Percentiles rank a stretch among this genome's conserved stretches.
phyloP scores from a whole-genome alignment of 2,113 vertebrate species.

The Pongo pygmaeus region DNA sequence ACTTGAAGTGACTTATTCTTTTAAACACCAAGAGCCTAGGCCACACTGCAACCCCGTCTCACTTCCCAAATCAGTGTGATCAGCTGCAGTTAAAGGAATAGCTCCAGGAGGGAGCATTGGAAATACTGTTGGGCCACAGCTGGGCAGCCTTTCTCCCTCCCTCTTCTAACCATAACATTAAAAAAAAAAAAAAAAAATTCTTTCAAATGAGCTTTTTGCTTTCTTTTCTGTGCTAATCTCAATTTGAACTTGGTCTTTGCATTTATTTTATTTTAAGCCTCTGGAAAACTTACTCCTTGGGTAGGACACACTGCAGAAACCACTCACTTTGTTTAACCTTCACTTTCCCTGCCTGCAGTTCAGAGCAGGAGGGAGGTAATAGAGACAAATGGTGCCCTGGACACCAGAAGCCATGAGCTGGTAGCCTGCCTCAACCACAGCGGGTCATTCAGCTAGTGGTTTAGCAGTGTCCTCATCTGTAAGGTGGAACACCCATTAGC shows the following conservation, averaged over 20 bases:
- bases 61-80: background rate
- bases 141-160: background rate
- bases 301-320: background rate
- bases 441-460: background rate
- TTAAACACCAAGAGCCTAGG: background rate
- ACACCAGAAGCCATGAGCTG: background rate
- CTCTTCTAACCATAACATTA: background rate
- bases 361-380: background rate
- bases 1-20: background rate
- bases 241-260: background rate
- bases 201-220: background rate
- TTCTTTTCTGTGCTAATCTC: background rate
- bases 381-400: background rate
- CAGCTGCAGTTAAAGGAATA: rapidly evolving
- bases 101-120: background rate
- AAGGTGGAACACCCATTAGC: background rate
- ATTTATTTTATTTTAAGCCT: background rate
- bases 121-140: rapidly evolving
- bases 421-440: background rate
- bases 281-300: background rate
- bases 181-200: background rate
- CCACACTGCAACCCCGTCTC: background rate
- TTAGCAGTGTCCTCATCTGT: background rate
- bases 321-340: background rate
- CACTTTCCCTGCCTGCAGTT: background rate